phyloP scores from a whole-genome alignment of 1,140 invertebrate species.

The Pseudomyrmex pallidus region DNA sequence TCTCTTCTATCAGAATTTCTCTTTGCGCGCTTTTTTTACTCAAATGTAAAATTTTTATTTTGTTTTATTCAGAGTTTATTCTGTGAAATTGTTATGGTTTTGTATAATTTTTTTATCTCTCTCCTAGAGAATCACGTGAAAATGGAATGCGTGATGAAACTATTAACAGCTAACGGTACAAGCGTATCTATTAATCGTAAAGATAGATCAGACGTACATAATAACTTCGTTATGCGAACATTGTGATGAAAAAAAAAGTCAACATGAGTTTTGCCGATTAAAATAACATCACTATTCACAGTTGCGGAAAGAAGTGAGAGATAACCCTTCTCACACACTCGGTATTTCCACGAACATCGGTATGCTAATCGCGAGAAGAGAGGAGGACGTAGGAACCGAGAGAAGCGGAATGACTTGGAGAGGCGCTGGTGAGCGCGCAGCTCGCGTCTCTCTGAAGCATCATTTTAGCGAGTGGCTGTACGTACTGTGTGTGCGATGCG shows the following conservation, averaged over 20 bases:
- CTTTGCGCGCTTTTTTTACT: too few species aligned
- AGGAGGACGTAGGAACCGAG: conserved; percentile 15
- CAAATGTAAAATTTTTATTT: too few species aligned
- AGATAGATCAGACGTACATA: background rate
- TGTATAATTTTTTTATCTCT: too few species aligned
- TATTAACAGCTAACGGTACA: conserved; percentile 23
- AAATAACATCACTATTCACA: conserved; percentile 41
- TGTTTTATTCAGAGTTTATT: too few species aligned
- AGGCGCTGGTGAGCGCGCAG: background rate
- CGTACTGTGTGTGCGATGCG: conserved; percentile 16
- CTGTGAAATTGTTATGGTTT: too few species aligned
- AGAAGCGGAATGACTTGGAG: conserved; percentile 45
- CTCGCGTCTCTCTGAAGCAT: conserved; percentile 17
- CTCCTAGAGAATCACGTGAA: too few species aligned
- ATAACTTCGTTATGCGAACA: conserved; percentile 2
- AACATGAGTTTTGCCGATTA: background rate
- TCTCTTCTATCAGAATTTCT: too few species aligned
- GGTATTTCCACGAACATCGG: conserved; percentile 44
- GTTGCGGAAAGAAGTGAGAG: background rate
- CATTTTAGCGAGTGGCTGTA: conserved; percentile 23
- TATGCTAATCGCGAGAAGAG: conserved; percentile 43
- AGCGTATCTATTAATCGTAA: background rate
- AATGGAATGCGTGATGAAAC: background rate
- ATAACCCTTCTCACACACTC: conserved; percentile 11
- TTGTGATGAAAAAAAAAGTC: conserved; percentile 22